Evolutionary conservation across 2,888 invertebrate species (phyloP).

Genomic region (Pollenia labialis): DNA sequence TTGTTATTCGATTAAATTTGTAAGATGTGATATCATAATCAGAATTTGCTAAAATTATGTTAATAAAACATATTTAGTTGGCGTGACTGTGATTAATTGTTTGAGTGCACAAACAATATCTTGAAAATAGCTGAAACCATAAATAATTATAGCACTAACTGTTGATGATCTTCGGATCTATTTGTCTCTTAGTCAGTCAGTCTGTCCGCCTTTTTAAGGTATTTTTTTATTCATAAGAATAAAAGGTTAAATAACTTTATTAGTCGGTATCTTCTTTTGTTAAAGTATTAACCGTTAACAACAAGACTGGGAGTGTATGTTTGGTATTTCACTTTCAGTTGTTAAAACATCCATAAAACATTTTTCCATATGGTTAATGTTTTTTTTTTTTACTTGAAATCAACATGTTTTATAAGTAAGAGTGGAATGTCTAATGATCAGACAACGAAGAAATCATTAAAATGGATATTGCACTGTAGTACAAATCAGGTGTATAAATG

Average conservation of each 20-base stretch:
- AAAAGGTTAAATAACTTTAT: constrained; percentile 43
- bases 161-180: neutral
- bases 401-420: no score
- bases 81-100: constrained; percentile 49
- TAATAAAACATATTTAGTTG: constrained; percentile 13
- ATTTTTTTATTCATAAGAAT: constrained; percentile 3
- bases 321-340: constrained; percentile 60
- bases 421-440: no score
- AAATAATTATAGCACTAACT: neutral
- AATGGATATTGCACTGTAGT: neutral
- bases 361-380: neutral
- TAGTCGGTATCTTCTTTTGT: neutral
- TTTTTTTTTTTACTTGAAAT: neutral
- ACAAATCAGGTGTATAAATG: constrained; percentile 43
- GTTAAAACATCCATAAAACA: constrained; percentile 23
- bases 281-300: constrained; percentile 56
- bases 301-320: constrained; percentile 54
- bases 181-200: neutral
- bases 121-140: constrained; percentile 10
- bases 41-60: neutral
- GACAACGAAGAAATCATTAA: no score
- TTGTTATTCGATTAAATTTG: no score
- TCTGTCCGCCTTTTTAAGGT: constrained; percentile 11
- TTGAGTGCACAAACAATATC: constrained; percentile 22
- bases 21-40: no score